Base-by-base conservation (phyloP, 2,888 invertebrate genomes). In the Lissocephala sabroskyi region DNA sequence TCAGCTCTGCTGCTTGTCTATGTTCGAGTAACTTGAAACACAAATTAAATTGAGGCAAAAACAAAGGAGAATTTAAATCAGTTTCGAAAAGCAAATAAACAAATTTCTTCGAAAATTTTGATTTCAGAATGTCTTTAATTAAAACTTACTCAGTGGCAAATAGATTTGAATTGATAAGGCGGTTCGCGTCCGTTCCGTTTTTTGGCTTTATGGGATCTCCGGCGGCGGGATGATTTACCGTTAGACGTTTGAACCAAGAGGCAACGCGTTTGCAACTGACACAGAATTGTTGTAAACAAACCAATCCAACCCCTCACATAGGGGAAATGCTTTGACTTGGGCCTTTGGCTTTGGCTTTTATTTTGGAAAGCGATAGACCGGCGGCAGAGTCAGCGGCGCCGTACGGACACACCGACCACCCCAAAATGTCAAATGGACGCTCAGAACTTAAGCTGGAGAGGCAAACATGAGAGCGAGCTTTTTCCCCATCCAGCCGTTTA, bases 221-320 rank as follows among this genome's bases (percentile, higher is more conserved):
- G n/a, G n/a, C n/a, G n/a, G n/a, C n/a, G n/a, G n/a, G n/a, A n/a
- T n/a, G n/a, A n/a, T 45, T 33, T 39, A 57, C 74, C 66, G 66
- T 62, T 59, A 48, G 30, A 35, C 56, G 70, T 64, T 54, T 63
- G 57, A 57, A 62, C 59, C 64, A 64, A 58, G 65, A 58, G 68
- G 59, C 76, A 65, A 53, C 74, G 70, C 59, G 57, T 63, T 76
- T 67, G 65, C 64, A 76, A 77, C 76, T 76, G 67, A 78, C 53
- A 59, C 67, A 51, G 53, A 64, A 67, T 62, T 65, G 61, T 62
- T 65, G 78, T 80, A 79, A 79, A 79, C 78, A 79, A 79, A 79
- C 68, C 60, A 65, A 70, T 65, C 64, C 80, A 80, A 79, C 79
- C 78, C 80, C 80, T 68, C 79, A 57, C 56, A 32, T 62, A 64